phyloP scores from a whole-genome alignment of 2,888 invertebrate genomes.

The Diabrotica balteata region DNA sequence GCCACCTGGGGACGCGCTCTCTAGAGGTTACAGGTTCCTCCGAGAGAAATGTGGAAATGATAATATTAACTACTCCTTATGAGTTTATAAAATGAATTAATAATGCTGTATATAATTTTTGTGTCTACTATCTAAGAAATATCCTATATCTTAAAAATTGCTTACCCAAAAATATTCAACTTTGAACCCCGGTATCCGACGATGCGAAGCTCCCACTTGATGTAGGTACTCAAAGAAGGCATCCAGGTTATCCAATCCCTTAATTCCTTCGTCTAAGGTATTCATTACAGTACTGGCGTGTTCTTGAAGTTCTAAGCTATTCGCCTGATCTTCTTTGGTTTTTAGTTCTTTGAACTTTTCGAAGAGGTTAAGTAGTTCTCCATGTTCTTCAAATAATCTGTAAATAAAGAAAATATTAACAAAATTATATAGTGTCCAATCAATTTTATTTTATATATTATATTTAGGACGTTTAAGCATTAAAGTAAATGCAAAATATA shows the following conservation, averaged over 20 bases:
- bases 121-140: too few relatives aligned
- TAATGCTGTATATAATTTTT: too few relatives aligned
- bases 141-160: conserved; percentile 22
- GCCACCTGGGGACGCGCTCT: too few relatives aligned
- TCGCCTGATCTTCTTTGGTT: conserved; percentile 81
- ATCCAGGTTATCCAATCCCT: conserved; percentile 84
- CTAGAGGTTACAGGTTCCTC: too few relatives aligned
- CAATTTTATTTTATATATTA: too few relatives aligned
- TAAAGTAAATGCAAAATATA: too few relatives aligned
- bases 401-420: conserved; percentile 41
- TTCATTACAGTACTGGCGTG: conserved; percentile 91
- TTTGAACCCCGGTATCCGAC: conserved; percentile 84
- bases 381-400: conserved; percentile 88
- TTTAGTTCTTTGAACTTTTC: conserved; percentile 80
- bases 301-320: conserved; percentile 82
- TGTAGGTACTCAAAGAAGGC: conserved; percentile 83
- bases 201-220: conserved; percentile 84
- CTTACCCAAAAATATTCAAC: conserved; percentile 89
- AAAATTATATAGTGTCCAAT: too few relatives aligned
- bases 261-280: conserved; percentile 88
- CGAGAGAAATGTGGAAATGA: too few relatives aligned
- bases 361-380: conserved; percentile 79
- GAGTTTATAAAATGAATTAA: too few relatives aligned
- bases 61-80: too few relatives aligned
- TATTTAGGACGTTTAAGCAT: too few relatives aligned